Evolutionary conservation across 2,888 invertebrate genomes (phyloP).

Genomic region (Brachyptera risi): DNA sequence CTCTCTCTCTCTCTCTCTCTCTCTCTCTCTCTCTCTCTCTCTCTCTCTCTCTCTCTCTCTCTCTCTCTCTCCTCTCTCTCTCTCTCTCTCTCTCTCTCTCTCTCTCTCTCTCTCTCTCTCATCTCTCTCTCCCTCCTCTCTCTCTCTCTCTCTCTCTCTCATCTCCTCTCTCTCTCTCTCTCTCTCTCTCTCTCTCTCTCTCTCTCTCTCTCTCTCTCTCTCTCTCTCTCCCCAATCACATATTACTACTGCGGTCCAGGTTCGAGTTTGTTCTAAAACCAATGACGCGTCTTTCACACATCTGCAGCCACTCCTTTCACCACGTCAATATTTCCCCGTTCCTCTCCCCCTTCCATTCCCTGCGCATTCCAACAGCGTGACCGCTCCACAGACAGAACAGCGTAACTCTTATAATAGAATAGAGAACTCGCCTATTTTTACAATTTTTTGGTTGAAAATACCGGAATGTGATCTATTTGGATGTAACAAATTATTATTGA

Average conservation of each 20-base stretch:
- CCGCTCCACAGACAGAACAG: too few species aligned
- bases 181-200: not conserved
- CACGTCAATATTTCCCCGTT: not conserved
- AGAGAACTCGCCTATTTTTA: too few species aligned
- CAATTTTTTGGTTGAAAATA: not conserved
- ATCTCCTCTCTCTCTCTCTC: constrained; percentile 17
- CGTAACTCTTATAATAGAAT: too few species aligned
- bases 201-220: constrained; percentile 1
- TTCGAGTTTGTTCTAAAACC: too few species aligned
- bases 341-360: not conserved
- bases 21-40: constrained; percentile 2
- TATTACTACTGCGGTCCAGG: too few species aligned
- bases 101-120: constrained; percentile 18
- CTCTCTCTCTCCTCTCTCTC: constrained; percentile 10
- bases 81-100: constrained; percentile 4
- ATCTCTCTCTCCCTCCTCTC: too few species aligned
- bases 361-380: too few species aligned
- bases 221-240: too few species aligned
- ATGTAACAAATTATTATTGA: too few species aligned
- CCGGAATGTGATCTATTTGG: too few species aligned
- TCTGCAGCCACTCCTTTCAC: not conserved
- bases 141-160: too few species aligned
- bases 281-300: too few species aligned
- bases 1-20: not conserved
- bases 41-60: constrained; percentile 6